Evolutionary conservation across 2,888 invertebrate genomes (phyloP), one percentile per base, ranked within the genome.

Genomic region (Neuroscelio doddi): DNA sequence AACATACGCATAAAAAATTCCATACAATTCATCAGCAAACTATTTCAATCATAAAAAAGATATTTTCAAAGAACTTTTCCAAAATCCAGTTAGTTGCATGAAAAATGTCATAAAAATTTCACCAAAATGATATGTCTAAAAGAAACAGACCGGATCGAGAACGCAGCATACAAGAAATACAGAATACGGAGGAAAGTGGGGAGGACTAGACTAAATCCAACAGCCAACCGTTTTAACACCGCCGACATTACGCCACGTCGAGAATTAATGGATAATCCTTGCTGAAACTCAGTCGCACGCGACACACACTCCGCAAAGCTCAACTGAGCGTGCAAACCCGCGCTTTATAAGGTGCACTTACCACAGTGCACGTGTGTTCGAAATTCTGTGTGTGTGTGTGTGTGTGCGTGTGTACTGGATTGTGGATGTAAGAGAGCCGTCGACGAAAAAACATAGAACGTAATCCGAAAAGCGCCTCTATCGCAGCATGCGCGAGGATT

Each of bases 241-340:
- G 34, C 59, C 68, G 51, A 63, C 68, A 62, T 65, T 55, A 68
- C 68, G 65, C 62, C 53, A 59, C 63, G 64, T 62, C 50, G 61
- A 55, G 68, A 68, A 68, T 65, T 68, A 68, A 68, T 65, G 65
- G 68, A 68, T 65, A 68, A 68, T 68, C 68, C 65, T 45, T 52
- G 58, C 63, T 68, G 63, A 65, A 62, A 65, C 59, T 65, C 59
- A 65, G 68, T 63, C 59, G 65, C 64, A 65, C 68, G 58, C 68
- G 65, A 65, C 63, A 52, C 59, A 50, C 56, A 61, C 57, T 65
- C 71, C 67, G 59, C 61, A 66, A 68, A 70, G 71, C 56, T 71
- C 71, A 72, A 73, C 72, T 68, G 72, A 62, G 67, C 71, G 67
- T 72, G 61, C 66, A 69, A 72, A 70, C 69, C 45, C 39, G 56